These are phyloP conservation scores for Anarrhichthys ocellatus DNA, from an alignment of 2,113 vertebrate genomes.

Conservation along the genomic window DNA sequence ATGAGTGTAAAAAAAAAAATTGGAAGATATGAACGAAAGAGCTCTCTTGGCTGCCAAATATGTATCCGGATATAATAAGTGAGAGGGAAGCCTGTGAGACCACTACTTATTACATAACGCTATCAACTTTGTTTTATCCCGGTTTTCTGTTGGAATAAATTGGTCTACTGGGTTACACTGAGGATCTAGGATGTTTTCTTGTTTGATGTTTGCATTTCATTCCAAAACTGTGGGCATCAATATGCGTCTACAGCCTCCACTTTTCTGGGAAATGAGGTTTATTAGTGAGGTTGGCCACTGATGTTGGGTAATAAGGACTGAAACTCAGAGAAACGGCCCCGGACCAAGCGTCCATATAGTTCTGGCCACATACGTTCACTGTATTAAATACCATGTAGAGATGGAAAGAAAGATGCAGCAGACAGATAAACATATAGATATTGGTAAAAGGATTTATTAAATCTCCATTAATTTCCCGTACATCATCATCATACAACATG, in stretches of 20 bases:
- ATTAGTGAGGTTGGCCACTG: neutral
- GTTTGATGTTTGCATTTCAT: too few relatives aligned
- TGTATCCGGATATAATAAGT: slow-evolving; percentile 26
- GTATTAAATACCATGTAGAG: neutral
- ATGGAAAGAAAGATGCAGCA: neutral
- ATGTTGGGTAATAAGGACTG: neutral
- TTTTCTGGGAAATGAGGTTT: neutral
- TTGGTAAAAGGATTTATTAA: slow-evolving; percentile 20
- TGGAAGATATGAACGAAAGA: slow-evolving; percentile 2
- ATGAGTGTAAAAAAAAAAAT: slow-evolving; percentile 1
- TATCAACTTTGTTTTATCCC: neutral
- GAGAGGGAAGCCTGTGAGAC: slow-evolving; percentile 25
- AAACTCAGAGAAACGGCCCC: neutral
- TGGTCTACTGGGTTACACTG: neutral
- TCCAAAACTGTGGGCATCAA: neutral
- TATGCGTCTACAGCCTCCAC: neutral
- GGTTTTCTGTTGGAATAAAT: neutral
- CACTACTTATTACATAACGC: slow-evolving; percentile 10
- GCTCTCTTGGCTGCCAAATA: slow-evolving; percentile 9
- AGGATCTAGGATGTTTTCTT: neutral
- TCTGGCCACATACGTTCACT: neutral
- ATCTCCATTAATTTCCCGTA: slow-evolving; percentile 37
- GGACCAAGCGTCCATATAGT: neutral
- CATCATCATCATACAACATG: neutral
- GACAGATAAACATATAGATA: neutral